phyloP scores from a whole-genome alignment of 2,797 vertebrate genomes.

The Triplophysa yarkandensis region DNA sequence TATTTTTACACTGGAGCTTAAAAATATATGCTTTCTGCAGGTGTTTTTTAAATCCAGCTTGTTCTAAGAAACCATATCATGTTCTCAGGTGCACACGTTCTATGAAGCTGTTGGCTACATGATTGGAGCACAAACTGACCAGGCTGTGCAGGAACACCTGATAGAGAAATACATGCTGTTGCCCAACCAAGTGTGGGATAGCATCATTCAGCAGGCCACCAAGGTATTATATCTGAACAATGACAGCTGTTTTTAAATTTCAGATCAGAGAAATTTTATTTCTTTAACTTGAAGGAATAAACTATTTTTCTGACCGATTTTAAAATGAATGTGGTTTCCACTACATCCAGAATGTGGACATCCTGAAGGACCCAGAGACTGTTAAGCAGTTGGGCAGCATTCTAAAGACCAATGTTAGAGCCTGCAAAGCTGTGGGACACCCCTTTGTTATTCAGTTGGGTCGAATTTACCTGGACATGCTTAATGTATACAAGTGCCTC shows the following conservation, averaged over 20 bases:
- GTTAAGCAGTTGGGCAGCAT: slow-evolving; percentile 98
- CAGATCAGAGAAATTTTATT: not conserved
- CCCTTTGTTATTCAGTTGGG: slow-evolving; percentile 98
- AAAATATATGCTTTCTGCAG: not conserved
- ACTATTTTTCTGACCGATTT: not conserved
- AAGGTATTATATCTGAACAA: slow-evolving; percentile 77
- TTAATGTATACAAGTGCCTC: slow-evolving; percentile 99
- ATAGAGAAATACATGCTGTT: slow-evolving; percentile 99
- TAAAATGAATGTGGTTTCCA: not conserved
- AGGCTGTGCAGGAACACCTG: slow-evolving; percentile 94
- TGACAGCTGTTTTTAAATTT: no score
- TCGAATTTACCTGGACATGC: slow-evolving; percentile 99
- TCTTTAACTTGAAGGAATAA: not conserved
- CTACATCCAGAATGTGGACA: slow-evolving; percentile 90
- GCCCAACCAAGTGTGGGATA: slow-evolving; percentile 99
- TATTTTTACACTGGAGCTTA: not conserved
- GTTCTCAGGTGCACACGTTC: slow-evolving; percentile 88
- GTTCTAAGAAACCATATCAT: not conserved
- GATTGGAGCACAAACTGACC: slow-evolving; percentile 98
- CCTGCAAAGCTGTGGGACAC: slow-evolving; percentile 97
- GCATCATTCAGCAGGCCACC: slow-evolving; percentile 98
- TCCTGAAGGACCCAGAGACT: slow-evolving; percentile 97
- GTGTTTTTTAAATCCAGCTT: not conserved
- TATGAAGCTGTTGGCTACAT: slow-evolving; percentile 99
- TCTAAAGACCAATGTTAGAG: slow-evolving; percentile 96